Conservation (phyloP, 2,888 invertebrate species). For the Megastigmus dorsalis region DNA sequence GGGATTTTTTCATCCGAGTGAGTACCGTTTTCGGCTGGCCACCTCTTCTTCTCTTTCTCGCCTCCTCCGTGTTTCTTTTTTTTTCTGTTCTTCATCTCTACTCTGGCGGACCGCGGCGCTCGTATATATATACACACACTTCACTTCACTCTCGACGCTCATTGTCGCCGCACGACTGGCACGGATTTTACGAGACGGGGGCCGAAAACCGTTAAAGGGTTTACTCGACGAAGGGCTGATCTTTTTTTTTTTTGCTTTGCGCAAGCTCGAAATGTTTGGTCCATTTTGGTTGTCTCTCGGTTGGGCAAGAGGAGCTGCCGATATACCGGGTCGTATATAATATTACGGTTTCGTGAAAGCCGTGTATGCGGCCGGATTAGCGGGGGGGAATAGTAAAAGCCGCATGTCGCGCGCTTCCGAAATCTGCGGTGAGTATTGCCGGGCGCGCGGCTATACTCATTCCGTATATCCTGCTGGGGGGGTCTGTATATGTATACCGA, state of each 20-base stretch:
- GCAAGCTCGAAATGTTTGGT: conserved; percentile 2
- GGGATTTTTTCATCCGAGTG: conserved; percentile 8
- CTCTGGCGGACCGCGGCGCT: too few species aligned
- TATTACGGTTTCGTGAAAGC: conserved; percentile 29
- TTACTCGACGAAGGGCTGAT: not conserved
- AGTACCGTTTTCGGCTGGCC: conserved; percentile 21
- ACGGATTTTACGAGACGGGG: conserved; percentile 23
- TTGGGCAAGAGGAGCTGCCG: not conserved
- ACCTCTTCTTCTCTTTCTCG: too few species aligned
- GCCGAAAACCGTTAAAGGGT: conserved; percentile 42
- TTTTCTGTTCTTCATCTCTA: too few species aligned
- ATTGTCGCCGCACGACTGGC: conserved; percentile 11
- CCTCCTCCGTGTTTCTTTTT: not conserved
- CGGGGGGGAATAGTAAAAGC: conserved; percentile 36
- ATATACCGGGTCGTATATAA: not conserved
- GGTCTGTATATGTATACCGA: too few species aligned
- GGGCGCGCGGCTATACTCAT: too few species aligned
- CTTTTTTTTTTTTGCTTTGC: conserved; percentile 17
- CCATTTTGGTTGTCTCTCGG: not conserved
- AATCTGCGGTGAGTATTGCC: conserved; percentile 57
- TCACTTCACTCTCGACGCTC: not conserved
- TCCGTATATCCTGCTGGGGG: too few species aligned
- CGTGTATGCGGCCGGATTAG: too few species aligned
- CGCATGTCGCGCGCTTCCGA: conserved; percentile 39
- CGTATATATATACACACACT: too few species aligned